These are phyloP conservation scores for Ophioninae sp. DNA, from an alignment of 2,888 invertebrate species.

Conservation along the genomic window DNA sequence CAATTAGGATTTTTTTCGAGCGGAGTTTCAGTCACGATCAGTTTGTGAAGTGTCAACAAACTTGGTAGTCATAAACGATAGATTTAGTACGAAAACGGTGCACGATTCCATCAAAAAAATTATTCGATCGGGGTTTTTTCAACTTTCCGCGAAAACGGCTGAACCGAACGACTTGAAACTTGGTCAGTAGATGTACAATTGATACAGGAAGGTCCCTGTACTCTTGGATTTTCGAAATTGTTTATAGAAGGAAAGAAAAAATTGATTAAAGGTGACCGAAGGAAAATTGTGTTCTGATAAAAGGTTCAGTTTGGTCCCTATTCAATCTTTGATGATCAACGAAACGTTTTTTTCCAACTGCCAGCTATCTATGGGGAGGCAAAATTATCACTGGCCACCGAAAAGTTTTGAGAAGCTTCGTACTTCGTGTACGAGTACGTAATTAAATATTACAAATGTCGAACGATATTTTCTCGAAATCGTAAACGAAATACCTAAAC, in stretches of 20 bases:
- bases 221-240: neutral
- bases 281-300: neutral
- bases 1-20: neutral
- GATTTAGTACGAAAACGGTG: neutral
- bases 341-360: too few relatives aligned
- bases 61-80: neutral
- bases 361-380: too few relatives aligned
- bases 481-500: too few relatives aligned
- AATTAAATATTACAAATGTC: too few relatives aligned
- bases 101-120: neutral
- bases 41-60: neutral
- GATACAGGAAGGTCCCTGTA: too few relatives aligned
- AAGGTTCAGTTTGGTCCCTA: neutral
- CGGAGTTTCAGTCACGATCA: neutral
- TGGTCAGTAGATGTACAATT: neutral
- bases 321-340: too few relatives aligned
- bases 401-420: too few relatives aligned
- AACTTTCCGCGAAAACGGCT: neutral
- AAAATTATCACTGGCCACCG: too few relatives aligned
- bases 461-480: too few relatives aligned
- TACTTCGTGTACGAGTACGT: too few relatives aligned
- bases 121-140: neutral
- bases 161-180: conserved; percentile 2
- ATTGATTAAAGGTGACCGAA: neutral
- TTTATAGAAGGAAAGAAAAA: neutral